phyloP scores from a whole-genome alignment of 2,888 invertebrate species.

The Brenthis hecate region DNA sequence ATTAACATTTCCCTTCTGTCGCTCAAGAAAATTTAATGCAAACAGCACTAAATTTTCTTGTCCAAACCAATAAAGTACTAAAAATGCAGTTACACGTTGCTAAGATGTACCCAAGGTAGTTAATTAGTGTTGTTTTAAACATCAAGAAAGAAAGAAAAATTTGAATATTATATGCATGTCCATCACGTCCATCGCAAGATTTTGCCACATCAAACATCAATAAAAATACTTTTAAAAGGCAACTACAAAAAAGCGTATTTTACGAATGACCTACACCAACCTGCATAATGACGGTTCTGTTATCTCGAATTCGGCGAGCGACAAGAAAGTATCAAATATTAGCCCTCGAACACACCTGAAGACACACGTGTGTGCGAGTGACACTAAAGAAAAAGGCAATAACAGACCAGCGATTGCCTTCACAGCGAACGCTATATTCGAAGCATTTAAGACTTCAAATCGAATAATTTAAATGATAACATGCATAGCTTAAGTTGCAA shows the following conservation, averaged over 20 bases:
- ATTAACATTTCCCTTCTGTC: too few relatives aligned
- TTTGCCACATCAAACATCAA: conserved; percentile 12
- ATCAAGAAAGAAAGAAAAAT: too few relatives aligned
- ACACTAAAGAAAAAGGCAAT: conserved; percentile 53
- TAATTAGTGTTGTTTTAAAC: too few relatives aligned
- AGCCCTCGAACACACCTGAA: conserved; percentile 76
- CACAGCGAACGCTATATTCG: conserved; percentile 40
- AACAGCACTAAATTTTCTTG: too few relatives aligned
- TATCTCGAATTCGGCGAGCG: conserved; percentile 57
- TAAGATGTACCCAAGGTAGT: too few relatives aligned
- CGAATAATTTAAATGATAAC: conserved; percentile 42
- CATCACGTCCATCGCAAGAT: neutral
- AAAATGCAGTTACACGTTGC: too few relatives aligned
- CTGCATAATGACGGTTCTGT: conserved; percentile 55
- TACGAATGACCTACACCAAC: conserved; percentile 47
- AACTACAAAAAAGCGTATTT: conserved; percentile 22
- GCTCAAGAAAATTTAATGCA: too few relatives aligned
- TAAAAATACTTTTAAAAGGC: conserved; percentile 21
- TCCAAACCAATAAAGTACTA: too few relatives aligned
- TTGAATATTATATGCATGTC: too few relatives aligned
- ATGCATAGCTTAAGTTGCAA: conserved; percentile 59
- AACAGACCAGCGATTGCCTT: conserved; percentile 24
- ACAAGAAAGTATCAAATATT: conserved; percentile 82
- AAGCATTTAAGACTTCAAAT: conserved; percentile 49
- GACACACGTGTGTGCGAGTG: conserved; percentile 74